These are phyloP conservation scores for Pemphredon lugubris DNA, from an alignment of 2,888 invertebrate species.

Conservation along the genomic window DNA sequence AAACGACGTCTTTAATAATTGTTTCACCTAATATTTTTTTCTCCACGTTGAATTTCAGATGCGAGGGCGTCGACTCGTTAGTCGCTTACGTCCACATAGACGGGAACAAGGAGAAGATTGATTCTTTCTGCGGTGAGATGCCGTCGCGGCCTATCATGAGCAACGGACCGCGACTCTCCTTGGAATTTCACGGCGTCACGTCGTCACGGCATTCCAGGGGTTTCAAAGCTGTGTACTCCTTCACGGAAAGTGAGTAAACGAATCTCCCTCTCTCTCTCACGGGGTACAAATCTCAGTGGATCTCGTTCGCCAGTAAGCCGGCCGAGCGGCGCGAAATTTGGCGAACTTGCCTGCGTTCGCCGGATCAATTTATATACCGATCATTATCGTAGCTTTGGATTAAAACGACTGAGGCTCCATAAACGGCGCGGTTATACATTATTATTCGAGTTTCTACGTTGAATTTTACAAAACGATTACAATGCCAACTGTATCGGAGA, in stretches of 20 bases:
- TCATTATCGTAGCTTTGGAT: too few species aligned
- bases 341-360: too few species aligned
- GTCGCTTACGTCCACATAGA: constrained; percentile 91
- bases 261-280: background rate
- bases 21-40: background rate
- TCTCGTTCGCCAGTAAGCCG: too few species aligned
- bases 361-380: too few species aligned
- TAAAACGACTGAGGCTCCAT: too few species aligned
- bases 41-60: constrained; percentile 86
- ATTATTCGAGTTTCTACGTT: too few species aligned
- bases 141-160: constrained; percentile 95
- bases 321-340: background rate
- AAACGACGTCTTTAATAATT: background rate
- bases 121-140: constrained; percentile 92
- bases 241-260: constrained; percentile 91
- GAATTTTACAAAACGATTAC: too few species aligned
- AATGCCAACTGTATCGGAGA: too few species aligned
- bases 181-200: constrained; percentile 91
- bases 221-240: constrained; percentile 93
- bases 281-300: background rate
- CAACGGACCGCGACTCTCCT: constrained; percentile 91
- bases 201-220: constrained; percentile 92
- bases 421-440: too few species aligned
- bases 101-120: constrained; percentile 92
- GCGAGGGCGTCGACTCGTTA: constrained; percentile 90